Percentiles rank a stretch among this genome's conserved stretches.
These are phyloP conservation scores for Drosophila siamana DNA, from an alignment of 2,888 invertebrate genomes.

Conservation along the genomic window DNA sequence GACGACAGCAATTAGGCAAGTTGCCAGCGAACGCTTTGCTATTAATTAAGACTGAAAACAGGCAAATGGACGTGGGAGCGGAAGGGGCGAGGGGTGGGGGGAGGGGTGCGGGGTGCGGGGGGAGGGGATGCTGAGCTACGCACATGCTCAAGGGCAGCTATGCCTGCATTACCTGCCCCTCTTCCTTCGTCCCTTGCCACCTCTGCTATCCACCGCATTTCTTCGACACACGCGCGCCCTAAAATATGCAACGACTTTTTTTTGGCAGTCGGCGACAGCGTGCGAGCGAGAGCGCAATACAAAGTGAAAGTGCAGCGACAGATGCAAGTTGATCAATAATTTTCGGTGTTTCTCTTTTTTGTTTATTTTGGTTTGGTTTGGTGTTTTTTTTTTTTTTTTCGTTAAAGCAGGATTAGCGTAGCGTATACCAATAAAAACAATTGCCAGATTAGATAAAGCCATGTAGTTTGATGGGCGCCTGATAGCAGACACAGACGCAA, in stretches of 20 bases:
- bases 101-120: background rate
- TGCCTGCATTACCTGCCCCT: slow-evolving; percentile 1
- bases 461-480: slow-evolving; percentile 3
- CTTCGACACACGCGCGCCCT: slow-evolving; percentile 15
- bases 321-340: slow-evolving; percentile 10
- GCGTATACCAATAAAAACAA: background rate
- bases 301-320: slow-evolving; percentile 19
- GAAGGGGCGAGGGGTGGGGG: too few species aligned
- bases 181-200: too few species aligned
- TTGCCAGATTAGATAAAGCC: slow-evolving; percentile 23
- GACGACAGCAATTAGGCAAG: slow-evolving; percentile 68
- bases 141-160: slow-evolving; percentile 56
- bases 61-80: background rate
- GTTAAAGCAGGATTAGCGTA: slow-evolving; percentile 15
- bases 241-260: slow-evolving; percentile 38
- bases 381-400: too few species aligned
- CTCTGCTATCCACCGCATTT: too few species aligned
- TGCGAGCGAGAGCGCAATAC: too few species aligned
- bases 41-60: slow-evolving; percentile 45
- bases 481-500: background rate
- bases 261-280: too few species aligned
- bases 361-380: background rate
- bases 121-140: background rate
- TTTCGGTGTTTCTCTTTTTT: too few species aligned
- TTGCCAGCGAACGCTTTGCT: slow-evolving; percentile 54